These are phyloP conservation scores for Neostethus bicornis DNA, from an alignment of 2,797 vertebrate genomes.

Conservation along the genomic window DNA sequence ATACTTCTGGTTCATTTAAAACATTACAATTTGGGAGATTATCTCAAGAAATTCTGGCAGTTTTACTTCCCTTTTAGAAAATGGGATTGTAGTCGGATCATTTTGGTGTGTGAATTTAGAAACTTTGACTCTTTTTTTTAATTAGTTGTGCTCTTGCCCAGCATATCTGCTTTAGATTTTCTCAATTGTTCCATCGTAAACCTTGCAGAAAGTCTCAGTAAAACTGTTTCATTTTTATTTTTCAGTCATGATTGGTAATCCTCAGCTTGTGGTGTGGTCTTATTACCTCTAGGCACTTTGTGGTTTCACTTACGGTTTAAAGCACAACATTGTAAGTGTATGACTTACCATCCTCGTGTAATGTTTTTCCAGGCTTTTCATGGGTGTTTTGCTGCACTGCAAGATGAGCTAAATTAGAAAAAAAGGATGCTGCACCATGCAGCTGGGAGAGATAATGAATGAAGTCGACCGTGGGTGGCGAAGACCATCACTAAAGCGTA, in stretches of 20 bases:
- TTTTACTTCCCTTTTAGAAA: too few species aligned
- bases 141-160: neutral
- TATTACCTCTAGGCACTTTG: conserved; percentile 25
- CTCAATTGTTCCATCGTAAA: neutral
- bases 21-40: too few species aligned
- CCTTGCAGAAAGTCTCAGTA: conserved; percentile 9
- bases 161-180: neutral
- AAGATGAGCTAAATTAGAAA: conserved; percentile 60
- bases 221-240: conserved; percentile 11
- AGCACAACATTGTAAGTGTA: conserved; percentile 9
- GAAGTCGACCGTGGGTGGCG: conserved; percentile 75
- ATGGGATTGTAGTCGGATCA: too few species aligned
- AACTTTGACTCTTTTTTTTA: neutral
- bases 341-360: conserved; percentile 11
- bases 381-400: conserved; percentile 37
- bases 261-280: conserved; percentile 14
- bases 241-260: conserved; percentile 34
- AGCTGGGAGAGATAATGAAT: conserved; percentile 79
- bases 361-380: conserved; percentile 46
- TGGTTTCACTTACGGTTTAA: conserved; percentile 17
- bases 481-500: conserved; percentile 76
- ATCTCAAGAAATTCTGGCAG: too few species aligned
- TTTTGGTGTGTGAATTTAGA: too few species aligned
- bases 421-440: conserved; percentile 67
- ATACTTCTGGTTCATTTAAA: too few species aligned